Evolutionary conservation across 30 jellyfish, hydroid and myxozoan species (phyloP).

Genomic region (Aurelia sp.): DNA sequence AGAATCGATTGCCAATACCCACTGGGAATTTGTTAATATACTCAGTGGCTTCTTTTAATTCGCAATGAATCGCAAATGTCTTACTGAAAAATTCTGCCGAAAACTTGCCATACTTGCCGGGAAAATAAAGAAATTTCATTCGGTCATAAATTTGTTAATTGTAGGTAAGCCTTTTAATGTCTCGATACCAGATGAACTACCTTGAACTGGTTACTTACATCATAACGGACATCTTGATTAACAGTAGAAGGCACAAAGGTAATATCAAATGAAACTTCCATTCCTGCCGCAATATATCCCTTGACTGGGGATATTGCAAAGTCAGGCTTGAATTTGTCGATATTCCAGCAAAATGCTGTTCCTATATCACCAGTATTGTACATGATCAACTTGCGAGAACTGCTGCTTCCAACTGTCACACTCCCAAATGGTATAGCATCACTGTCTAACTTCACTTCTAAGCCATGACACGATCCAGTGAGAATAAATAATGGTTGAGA

Average conservation of each 20-base stretch:
- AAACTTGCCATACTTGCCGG: too few species aligned
- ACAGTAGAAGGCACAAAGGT: slow-evolving; percentile 88
- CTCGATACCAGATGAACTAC: too few species aligned
- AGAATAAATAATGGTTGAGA: slow-evolving; percentile 86
- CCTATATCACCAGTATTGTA: slow-evolving; percentile 94
- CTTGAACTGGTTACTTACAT: slow-evolving; percentile 62
- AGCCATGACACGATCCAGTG: slow-evolving; percentile 93
- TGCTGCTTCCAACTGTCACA: slow-evolving; percentile 94
- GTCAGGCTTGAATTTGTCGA: slow-evolving; percentile 79
- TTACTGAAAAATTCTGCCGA: too few species aligned
- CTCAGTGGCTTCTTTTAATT: too few species aligned
- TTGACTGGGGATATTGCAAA: slow-evolving; percentile 83
- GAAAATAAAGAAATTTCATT: too few species aligned
- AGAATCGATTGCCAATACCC: too few species aligned
- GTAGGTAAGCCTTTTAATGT: too few species aligned
- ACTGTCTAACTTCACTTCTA: slow-evolving; percentile 88
- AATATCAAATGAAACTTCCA: slow-evolving; percentile 95
- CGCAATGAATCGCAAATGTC: too few species aligned
- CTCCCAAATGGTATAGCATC: slow-evolving; percentile 97
- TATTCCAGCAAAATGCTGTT: slow-evolving; percentile 91
- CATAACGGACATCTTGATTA: slow-evolving; percentile 91
- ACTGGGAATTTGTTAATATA: too few species aligned
- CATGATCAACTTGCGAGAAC: slow-evolving; percentile 92
- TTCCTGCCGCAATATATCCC: slow-evolving; percentile 97
- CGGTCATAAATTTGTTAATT: too few species aligned